Evolutionary conservation across 2,888 invertebrate genomes (phyloP).

Genomic region (Lasioglossum vierecki): DNA sequence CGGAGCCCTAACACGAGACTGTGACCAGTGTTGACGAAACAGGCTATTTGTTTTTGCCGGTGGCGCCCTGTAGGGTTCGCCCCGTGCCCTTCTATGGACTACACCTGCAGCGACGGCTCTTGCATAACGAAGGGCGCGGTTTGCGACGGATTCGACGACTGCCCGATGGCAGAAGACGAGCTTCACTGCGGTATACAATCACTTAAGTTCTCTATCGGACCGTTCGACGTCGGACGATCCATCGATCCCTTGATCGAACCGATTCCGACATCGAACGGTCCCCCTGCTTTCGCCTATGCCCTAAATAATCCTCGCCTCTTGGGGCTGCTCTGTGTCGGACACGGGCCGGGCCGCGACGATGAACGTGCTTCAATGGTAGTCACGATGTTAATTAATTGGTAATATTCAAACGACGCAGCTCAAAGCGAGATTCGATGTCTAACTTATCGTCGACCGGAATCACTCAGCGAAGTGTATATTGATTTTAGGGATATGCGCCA

Average conservation of each 20-base stretch:
- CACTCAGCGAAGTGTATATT: not conserved
- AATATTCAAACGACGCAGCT: not conserved
- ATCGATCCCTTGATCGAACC: not conserved
- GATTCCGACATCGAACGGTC: not conserved
- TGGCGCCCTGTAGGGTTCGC: conserved; percentile 80
- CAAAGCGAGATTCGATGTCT: not conserved
- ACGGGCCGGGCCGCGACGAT: not conserved
- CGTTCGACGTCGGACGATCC: conserved; percentile 1
- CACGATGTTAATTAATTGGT: not conserved
- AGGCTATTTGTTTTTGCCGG: conserved; percentile 71
- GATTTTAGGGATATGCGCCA: not conserved
- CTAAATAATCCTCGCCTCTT: conserved; percentile 23
- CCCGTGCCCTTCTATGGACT: conserved; percentile 85
- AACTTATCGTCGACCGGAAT: not conserved
- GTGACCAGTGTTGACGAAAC: conserved; percentile 65
- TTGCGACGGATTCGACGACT: conserved; percentile 91
- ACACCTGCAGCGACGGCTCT: conserved; percentile 90
- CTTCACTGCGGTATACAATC: conserved; percentile 81
- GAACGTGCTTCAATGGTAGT: not conserved
- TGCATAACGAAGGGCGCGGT: conserved; percentile 89
- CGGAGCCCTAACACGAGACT: conserved; percentile 35
- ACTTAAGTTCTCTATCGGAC: conserved; percentile 48
- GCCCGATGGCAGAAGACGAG: conserved; percentile 85
- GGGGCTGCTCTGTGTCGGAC: not conserved
- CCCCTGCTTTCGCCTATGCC: conserved; percentile 49